Evolutionary conservation across 2,888 invertebrate species (phyloP), one percentile per base, ranked within the genome.

Genomic region (Meliscaeva auricollis): DNA sequence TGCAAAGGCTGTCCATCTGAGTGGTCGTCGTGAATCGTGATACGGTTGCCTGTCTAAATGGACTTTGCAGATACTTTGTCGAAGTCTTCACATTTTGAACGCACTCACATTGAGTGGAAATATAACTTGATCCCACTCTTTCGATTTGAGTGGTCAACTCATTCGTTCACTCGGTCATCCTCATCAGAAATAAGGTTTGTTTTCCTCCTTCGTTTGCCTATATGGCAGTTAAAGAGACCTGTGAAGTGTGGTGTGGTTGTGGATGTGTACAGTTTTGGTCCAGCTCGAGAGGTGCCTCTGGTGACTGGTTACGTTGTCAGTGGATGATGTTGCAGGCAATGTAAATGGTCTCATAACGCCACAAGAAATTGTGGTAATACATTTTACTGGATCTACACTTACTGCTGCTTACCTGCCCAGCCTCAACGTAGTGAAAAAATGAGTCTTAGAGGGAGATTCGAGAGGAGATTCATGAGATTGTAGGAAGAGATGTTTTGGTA

Each of bases 341-440:
- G 81, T 85, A 85, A 85, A 77, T 70, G 81, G 85, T 77, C 85
- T 81, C 85, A 85, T 85, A 85, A 85, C 81, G 81, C 85, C 81
- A 81, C 73, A 77, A 85, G 85, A 85, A 81, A 77, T 72, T 80
- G 85, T 85, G 81, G 81, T 81, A 85, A 73, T 85, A 85, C 81
- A 81, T 81, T 85, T 76, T 76, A 64, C 76, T 68, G 73, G 68
- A 60, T 76, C 80, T 72, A 15, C 54, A 52, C 52, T 38, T 13
- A 54, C 13, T 46, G 64, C 9, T 46, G 78, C 41, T 68, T 73
- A 78, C 74, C 72, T 84, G 75, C 20, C 26, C 48, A 9, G 66
- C 9, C 2, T 6, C 6, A 17, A 41, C n/a, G 17, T 2, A 46
- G 26, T 15, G 15, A 26, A 72, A 50, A 66, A 17, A 30, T 11